Evolutionary conservation across 2,797 vertebrate species (phyloP).

Genomic region (Stomatorhinus walkeri): DNA sequence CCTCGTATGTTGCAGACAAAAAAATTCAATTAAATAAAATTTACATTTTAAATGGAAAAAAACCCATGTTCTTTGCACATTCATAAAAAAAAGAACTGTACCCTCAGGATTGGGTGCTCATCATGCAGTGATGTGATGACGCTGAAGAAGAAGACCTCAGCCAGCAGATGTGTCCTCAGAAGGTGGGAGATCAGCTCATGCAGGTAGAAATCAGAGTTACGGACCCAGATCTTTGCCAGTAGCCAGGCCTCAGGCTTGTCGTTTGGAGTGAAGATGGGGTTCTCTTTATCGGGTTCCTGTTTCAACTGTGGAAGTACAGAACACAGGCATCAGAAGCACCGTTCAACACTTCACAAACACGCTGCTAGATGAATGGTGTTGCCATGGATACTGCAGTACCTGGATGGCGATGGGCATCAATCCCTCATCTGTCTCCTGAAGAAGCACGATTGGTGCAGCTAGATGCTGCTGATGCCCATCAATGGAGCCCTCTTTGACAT

Average conservation of each 20-base stretch:
- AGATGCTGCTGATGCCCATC: constrained; percentile 10
- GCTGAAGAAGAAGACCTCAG: constrained; percentile 22
- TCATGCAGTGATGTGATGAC: not conserved
- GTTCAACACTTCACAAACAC: not conserved
- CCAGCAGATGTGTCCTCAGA: constrained; percentile 30
- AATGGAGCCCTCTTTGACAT: not conserved
- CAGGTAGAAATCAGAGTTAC: constrained; percentile 17
- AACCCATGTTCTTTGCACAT: not conserved
- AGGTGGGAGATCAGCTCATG: constrained; percentile 26
- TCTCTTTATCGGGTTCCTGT: constrained; percentile 16
- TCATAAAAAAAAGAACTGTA: not conserved
- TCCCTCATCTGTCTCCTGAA: not conserved
- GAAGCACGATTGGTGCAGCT: constrained; percentile 19
- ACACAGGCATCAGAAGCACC: not conserved
- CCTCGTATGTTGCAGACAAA: not conserved
- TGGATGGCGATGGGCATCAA: constrained; percentile 14
- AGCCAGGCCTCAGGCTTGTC: constrained; percentile 27
- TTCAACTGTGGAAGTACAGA: constrained; percentile 13
- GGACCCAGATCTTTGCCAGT: constrained; percentile 26
- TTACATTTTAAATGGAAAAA: too few relatives aligned
- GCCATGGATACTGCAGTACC: not conserved
- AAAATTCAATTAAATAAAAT: too few relatives aligned
- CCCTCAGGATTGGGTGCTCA: not conserved
- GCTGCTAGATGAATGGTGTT: not conserved
- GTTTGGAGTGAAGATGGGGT: constrained; percentile 27